Conservation (phyloP, 2,797 vertebrate species). For the Enteromius paludinosus region DNA sequence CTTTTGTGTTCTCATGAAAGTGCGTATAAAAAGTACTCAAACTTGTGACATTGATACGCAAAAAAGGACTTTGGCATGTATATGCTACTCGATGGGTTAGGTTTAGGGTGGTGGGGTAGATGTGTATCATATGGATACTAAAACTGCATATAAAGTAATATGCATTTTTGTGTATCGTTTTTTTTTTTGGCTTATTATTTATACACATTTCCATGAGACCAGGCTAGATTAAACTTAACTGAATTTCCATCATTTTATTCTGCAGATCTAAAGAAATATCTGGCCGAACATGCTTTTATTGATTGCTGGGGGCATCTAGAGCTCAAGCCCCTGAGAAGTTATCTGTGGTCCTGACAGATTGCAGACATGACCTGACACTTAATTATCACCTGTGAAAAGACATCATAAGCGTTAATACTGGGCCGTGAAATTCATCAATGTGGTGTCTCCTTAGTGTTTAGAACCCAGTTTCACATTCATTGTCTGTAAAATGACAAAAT, state of each 20-base stretch:
- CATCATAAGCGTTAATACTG: slow-evolving; percentile 17
- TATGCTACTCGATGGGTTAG: no score
- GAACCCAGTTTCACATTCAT: not conserved
- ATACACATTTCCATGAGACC: no score
- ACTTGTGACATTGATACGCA: no score
- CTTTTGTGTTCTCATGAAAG: not conserved
- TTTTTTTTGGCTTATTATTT: no score
- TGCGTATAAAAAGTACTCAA: no score
- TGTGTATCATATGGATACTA: no score
- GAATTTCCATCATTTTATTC: not conserved
- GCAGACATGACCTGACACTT: slow-evolving; percentile 48
- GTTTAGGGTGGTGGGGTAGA: no score
- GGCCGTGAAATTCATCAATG: slow-evolving; percentile 1
- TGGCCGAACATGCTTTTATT: slow-evolving; percentile 13
- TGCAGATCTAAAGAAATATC: slow-evolving; percentile 5
- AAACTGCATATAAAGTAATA: no score
- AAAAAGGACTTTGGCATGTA: no score
- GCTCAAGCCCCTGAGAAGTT: slow-evolving; percentile 29
- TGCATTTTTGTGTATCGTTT: no score
- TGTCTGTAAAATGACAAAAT: not conserved
- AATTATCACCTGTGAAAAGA: slow-evolving; percentile 34
- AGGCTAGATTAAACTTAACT: not conserved
- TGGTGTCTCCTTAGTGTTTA: not conserved
- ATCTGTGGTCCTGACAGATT: slow-evolving; percentile 33
- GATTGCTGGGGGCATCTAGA: not conserved